A percentile compares a stretch with the other conserved stretches of the same genome.
These are phyloP conservation scores for Bubo blakistoni DNA, from an alignment of 2,113 vertebrate species.

Conservation along the genomic window DNA sequence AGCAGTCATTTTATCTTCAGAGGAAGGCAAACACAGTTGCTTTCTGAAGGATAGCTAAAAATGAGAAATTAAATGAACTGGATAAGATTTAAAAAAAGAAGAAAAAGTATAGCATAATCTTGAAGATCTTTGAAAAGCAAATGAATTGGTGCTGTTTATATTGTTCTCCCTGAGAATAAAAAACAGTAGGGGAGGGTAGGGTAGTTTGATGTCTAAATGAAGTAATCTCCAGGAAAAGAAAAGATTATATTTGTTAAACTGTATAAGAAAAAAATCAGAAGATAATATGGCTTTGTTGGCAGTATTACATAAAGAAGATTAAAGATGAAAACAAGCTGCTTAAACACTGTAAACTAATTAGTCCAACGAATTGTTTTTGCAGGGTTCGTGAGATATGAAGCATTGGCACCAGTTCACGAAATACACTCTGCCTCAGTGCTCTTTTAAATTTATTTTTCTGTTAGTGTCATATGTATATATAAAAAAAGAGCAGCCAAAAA, in stretches of 20 bases:
- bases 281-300: slow-evolving; percentile 79
- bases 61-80: slow-evolving; percentile 37
- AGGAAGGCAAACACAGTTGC: neutral
- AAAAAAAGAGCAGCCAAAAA: slow-evolving; percentile 63
- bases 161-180: neutral
- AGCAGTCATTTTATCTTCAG: neutral
- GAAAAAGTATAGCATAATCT: slow-evolving; percentile 9
- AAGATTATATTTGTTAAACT: slow-evolving; percentile 77
- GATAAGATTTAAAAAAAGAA: neutral
- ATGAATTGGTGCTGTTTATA: slow-evolving; percentile 38
- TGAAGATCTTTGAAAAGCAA: slow-evolving; percentile 18
- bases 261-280: slow-evolving; percentile 70
- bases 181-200: neutral
- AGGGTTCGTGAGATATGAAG: slow-evolving; percentile 80
- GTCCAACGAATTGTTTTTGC: slow-evolving; percentile 80
- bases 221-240: slow-evolving; percentile 66
- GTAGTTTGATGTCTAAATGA: slow-evolving; percentile 76
- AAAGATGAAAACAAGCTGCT: slow-evolving; percentile 81
- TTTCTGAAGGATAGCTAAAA: neutral
- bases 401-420: slow-evolving; percentile 78
- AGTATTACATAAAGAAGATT: slow-evolving; percentile 82
- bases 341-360: slow-evolving; percentile 87
- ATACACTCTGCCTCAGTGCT: slow-evolving; percentile 79
- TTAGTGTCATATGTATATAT: slow-evolving; percentile 69
- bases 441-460: slow-evolving; percentile 84